Percentiles rank a stretch among this genome's conserved stretches.
Conservation (phyloP, 23 tunicate genomes). For the Aplidium turbinatum region DNA sequence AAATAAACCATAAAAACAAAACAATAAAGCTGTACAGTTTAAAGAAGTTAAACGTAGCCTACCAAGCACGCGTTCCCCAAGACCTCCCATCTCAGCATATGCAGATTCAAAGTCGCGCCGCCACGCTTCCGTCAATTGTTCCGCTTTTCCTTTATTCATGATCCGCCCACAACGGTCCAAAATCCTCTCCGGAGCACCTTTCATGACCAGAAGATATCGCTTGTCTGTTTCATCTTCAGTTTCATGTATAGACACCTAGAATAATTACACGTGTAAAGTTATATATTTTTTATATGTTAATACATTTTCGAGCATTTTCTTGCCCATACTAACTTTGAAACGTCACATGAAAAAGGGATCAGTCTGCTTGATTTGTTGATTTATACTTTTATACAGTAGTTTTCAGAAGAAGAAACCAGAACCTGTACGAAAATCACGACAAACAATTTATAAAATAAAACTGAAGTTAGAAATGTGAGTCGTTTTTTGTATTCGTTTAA, state of each 20-base stretch:
- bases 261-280: no score
- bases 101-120: slow-evolving; percentile 48
- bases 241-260: slow-evolving; percentile 68
- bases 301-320: no score
- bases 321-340: no score
- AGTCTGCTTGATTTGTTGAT: no score
- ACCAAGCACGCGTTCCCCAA: slow-evolving; percentile 74
- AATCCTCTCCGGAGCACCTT: slow-evolving; percentile 84
- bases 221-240: slow-evolving; percentile 64
- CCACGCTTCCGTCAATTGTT: slow-evolving; percentile 46
- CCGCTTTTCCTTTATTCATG: slow-evolving; percentile 42
- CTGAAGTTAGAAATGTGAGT: no score
- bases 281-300: no score
- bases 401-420: no score
- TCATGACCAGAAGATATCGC: slow-evolving; percentile 75
- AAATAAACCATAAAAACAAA: background rate
- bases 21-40: background rate
- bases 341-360: no score
- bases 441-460: no score
- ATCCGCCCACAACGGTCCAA: slow-evolving; percentile 55
- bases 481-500: no score
- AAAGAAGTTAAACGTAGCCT: background rate
- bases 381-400: no score
- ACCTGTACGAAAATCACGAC: no score
- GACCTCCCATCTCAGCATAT: slow-evolving; percentile 59